Conservation (phyloP, 64 coral and sea anemone species). For the Pocillopora verrucosa region DNA sequence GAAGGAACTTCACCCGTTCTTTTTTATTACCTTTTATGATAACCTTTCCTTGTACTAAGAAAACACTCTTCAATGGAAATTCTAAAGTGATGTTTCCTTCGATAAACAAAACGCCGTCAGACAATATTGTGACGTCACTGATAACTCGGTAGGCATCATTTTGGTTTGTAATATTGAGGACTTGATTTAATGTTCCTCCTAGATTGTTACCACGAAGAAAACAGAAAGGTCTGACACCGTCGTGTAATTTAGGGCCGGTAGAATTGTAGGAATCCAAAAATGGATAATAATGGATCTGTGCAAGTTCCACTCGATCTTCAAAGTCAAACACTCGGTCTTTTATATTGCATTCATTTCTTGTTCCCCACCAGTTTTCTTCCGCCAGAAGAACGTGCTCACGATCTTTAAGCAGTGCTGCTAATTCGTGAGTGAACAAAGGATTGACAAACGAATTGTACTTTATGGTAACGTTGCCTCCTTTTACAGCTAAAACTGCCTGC, state of each 20-base stretch:
- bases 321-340: constrained; percentile 65
- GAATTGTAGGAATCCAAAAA: constrained; percentile 23
- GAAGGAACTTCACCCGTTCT: constrained; percentile 51
- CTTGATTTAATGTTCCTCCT: constrained; percentile 49
- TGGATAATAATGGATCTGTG: constrained; percentile 61
- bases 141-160: constrained; percentile 50
- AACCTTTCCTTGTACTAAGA: constrained; percentile 70
- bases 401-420: constrained; percentile 62
- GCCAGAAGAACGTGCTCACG: constrained; percentile 24
- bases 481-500: constrained; percentile 46
- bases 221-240: constrained; percentile 31
- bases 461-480: constrained; percentile 62
- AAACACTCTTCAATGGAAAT: constrained; percentile 48
- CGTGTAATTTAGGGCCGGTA: not conserved
- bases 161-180: not conserved
- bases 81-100: constrained; percentile 56
- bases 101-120: constrained; percentile 55
- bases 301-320: constrained; percentile 63
- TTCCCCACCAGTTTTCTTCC: constrained; percentile 73
- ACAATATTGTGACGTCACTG: constrained; percentile 53
- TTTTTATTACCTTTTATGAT: constrained; percentile 33
- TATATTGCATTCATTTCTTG: constrained; percentile 59
- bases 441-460: constrained; percentile 54
- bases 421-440: constrained; percentile 32
- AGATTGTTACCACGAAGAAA: constrained; percentile 53